Evolutionary conservation across 2,888 invertebrate genomes (phyloP), one percentile per base, ranked within the genome.

Genomic region (Cerceris ruficornis): DNA sequence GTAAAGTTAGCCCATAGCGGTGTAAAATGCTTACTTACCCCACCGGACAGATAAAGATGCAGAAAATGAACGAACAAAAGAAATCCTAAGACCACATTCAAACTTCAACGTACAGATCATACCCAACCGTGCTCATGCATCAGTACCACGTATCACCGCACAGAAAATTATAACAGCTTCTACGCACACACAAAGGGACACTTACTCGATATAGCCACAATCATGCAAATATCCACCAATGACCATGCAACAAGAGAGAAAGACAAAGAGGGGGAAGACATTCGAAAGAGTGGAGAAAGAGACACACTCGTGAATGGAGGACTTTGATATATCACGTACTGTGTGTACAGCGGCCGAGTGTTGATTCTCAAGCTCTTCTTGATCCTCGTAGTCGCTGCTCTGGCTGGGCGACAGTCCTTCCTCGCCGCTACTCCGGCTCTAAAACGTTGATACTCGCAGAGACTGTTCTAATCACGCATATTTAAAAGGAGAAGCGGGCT

Each of bases 331-430:
- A 80, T 90, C 91, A 93, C 93, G 93, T 94, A 95, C 95, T 93
- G 95, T 94, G 93, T 95, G 95, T 88, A 95, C 94, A 85, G 95
- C 94, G 85, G 94, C 94, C 88, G 95, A 94, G 92, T 95, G 94
- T 88, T 93, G 95, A 90, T 94, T 94, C 87, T 92, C 93, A 88
- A 94, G 93, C 85, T 95, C 95, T 88, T 95, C 95, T 90, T 95
- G 95, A 90, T 94, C 94, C 92, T 95, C 95, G 92, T 95, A 95
- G 93, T 95, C 95, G 83, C 95, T 95, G 90, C 95, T 95, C 82
- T 95, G 95, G 91, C 94, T 95, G 70, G 95, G 95, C 73, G 95
- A 95, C 66, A 94, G 90, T 71, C 94, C 94, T 80, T 94, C 94
- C 87, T 94, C 93, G 80, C 94, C 94, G 85, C 94, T 94, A 91